Evolutionary conservation across 2,888 invertebrate genomes (phyloP).

Genomic region (Chrysotoxum bicinctum): DNA sequence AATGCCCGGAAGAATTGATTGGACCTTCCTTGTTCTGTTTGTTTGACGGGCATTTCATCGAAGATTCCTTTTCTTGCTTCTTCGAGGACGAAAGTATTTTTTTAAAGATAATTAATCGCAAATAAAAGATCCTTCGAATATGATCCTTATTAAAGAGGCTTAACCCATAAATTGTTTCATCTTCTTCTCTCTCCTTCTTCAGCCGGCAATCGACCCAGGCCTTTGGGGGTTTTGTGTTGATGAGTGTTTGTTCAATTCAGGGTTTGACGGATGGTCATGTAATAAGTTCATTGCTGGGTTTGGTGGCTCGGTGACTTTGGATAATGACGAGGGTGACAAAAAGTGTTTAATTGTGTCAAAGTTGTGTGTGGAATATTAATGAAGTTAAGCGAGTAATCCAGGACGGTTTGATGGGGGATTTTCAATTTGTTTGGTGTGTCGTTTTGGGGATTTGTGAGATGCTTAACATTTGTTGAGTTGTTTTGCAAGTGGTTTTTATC

Average conservation of each 20-base stretch:
- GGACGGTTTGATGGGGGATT: conserved; percentile 42
- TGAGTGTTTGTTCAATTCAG: conserved; percentile 21
- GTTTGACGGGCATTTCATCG: not conserved
- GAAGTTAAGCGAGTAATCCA: conserved; percentile 57
- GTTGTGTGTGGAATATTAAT: conserved; percentile 69
- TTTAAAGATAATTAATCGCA: conserved; percentile 72
- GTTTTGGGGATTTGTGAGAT: conserved; percentile 13
- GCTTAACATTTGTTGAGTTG: not conserved
- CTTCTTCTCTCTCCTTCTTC: not conserved
- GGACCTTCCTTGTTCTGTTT: conserved; percentile 34
- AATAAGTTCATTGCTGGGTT: not conserved
- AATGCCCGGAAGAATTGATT: conserved; percentile 55
- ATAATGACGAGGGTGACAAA: conserved; percentile 61
- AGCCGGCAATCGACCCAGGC: not conserved
- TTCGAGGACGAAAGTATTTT: conserved; percentile 48
- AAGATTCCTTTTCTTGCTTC: conserved; percentile 5
- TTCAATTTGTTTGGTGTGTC: conserved; percentile 42
- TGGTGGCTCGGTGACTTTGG: not conserved
- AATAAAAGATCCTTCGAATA: conserved; percentile 62
- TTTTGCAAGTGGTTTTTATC: not conserved
- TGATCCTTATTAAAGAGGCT: conserved; percentile 50
- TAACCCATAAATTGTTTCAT: conserved; percentile 7
- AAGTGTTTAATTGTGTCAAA: conserved; percentile 69
- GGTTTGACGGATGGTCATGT: conserved; percentile 27
- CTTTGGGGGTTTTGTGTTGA: not conserved